phyloP scores from a whole-genome alignment of 2,888 invertebrate genomes.

The Cryptocephalus primarius region DNA sequence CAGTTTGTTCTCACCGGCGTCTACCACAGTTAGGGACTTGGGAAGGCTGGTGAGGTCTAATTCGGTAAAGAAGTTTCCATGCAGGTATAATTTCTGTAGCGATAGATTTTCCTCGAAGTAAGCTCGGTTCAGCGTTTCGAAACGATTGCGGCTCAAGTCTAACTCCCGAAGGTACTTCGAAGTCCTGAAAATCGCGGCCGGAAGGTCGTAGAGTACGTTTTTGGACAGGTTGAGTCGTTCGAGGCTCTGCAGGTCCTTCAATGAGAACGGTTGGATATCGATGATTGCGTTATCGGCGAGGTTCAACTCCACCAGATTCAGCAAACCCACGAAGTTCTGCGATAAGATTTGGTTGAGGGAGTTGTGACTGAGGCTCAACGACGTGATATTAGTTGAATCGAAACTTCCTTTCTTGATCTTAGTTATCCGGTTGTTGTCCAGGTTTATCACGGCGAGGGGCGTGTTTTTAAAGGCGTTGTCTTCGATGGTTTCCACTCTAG shows the following conservation, averaged over 20 bases:
- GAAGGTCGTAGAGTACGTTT: not conserved
- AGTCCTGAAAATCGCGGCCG: not conserved
- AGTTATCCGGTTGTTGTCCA: not conserved
- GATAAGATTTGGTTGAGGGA: not conserved
- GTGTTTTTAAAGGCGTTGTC: not conserved
- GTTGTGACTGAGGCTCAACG: not conserved
- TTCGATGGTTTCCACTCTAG: not conserved
- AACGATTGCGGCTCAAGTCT: not conserved
- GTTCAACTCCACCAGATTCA: not conserved
- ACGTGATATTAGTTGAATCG: not conserved
- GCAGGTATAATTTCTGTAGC: not conserved
- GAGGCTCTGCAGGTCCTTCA: not conserved
- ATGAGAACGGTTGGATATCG: not conserved
- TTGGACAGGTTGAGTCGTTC: not conserved
- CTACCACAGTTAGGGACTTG: not conserved
- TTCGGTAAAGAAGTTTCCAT: not conserved
- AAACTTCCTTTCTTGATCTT: not conserved
- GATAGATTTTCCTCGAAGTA: not conserved
- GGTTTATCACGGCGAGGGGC: not conserved
- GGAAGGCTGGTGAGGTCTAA: not conserved
- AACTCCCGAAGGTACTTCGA: not conserved
- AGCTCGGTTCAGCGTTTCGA: not conserved
- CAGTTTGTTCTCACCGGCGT: not conserved
- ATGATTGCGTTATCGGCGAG: not conserved
- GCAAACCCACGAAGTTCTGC: not conserved